Conservation (phyloP, 2,113 vertebrate genomes). For the Ovis aries region DNA sequence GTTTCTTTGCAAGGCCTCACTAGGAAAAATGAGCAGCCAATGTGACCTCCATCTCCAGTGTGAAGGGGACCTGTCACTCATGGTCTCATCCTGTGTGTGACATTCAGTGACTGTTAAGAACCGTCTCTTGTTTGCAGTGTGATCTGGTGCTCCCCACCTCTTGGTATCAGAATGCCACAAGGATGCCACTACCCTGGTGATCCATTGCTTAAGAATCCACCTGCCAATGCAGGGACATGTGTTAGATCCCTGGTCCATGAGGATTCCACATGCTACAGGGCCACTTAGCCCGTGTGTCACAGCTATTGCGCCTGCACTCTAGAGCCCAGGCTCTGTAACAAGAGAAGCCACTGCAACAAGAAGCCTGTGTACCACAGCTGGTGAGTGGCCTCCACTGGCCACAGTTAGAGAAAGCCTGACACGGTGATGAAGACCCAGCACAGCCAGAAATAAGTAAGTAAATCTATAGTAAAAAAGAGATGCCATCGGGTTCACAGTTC, state of each 20-base stretch:
- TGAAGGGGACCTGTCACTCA: neutral
- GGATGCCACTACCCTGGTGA: neutral
- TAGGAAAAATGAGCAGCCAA: neutral
- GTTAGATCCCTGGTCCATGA: neutral
- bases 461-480: neutral
- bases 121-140: neutral
- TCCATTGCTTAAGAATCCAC: neutral
- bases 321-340: neutral
- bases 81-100: neutral
- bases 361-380: no score
- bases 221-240: neutral
- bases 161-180: neutral
- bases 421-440: neutral
- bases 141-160: neutral
- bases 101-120: neutral
- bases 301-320: neutral
- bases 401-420: neutral
- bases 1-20: neutral
- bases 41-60: accelerated
- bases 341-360: neutral
- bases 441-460: neutral
- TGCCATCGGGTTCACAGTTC: neutral
- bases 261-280: neutral
- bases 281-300: neutral
- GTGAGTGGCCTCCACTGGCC: neutral